Evolutionary conservation across 2,888 invertebrate species (phyloP).

Genomic region (Zeuzera pyrina): DNA sequence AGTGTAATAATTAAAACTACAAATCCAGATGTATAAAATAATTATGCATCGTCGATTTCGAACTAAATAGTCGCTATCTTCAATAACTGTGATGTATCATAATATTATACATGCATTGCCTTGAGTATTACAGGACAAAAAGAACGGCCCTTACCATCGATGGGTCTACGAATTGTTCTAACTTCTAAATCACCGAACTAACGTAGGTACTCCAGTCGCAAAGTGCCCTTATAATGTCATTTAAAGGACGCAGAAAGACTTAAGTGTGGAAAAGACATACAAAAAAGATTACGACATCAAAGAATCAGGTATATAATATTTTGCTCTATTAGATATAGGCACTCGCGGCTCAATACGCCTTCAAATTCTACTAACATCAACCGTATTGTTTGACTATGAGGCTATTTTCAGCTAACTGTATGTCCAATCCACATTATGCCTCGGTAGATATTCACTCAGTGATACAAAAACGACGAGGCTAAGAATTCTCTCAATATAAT

Average conservation of each 20-base stretch:
- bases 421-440: conserved; percentile 29
- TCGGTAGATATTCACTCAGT: too few species aligned
- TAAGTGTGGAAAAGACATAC: conserved; percentile 33
- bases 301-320: conserved; percentile 17
- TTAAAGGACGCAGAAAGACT: conserved; percentile 14
- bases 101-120: conserved; percentile 39
- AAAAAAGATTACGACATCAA: conserved; percentile 14
- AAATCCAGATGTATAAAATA: conserved; percentile 65
- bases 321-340: conserved; percentile 26
- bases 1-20: conserved; percentile 66
- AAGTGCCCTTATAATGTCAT: conserved; percentile 11
- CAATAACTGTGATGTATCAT: conserved; percentile 58
- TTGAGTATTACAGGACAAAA: conserved; percentile 47
- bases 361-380: conserved; percentile 9
- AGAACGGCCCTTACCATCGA: too few species aligned
- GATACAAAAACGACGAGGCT: too few species aligned
- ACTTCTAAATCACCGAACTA: not conserved
- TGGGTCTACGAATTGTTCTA: not conserved
- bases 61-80: conserved; percentile 53
- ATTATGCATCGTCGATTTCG: conserved; percentile 64
- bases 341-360: conserved; percentile 26
- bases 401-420: conserved; percentile 16
- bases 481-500: too few species aligned
- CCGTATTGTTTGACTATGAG: conserved; percentile 3
- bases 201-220: not conserved